These are phyloP conservation scores for Steinernema scapterisci DNA, from an alignment of 2,888 invertebrate genomes.

Conservation along the genomic window DNA sequence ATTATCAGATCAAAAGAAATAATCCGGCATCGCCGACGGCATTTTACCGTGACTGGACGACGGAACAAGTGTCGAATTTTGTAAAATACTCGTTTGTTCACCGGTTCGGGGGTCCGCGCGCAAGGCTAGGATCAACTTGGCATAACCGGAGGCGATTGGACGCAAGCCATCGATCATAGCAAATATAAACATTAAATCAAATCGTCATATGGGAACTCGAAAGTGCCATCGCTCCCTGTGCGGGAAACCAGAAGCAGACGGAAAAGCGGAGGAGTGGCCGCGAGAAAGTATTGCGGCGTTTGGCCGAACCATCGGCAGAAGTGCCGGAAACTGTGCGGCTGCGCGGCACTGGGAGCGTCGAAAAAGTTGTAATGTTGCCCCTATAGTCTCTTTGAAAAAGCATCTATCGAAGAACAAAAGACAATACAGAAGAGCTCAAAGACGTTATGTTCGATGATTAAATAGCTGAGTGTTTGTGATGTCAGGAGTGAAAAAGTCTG, in stretches of 20 bases:
- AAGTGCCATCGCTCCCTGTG: neutral
- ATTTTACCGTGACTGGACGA: conserved; percentile 1
- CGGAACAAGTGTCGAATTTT: conserved; percentile 8
- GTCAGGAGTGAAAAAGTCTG: too few species aligned
- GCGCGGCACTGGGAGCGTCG: neutral
- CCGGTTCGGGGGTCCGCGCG: neutral
- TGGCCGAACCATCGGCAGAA: neutral
- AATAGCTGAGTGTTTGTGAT: too few species aligned
- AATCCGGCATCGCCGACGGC: neutral
- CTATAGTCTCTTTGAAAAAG: neutral
- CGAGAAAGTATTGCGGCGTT: neutral
- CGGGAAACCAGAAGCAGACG: conserved; percentile 14
- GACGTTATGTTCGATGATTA: too few species aligned
- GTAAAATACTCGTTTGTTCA: neutral
- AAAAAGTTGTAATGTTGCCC: conserved; percentile 11
- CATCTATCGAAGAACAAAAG: too few species aligned
- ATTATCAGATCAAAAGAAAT: conserved; percentile 18
- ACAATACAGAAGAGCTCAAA: too few species aligned
- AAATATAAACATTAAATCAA: conserved; percentile 30
- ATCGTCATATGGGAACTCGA: conserved; percentile 17
- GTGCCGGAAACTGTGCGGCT: conserved; percentile 3
- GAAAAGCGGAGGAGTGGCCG: neutral
- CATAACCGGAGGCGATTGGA: neutral
- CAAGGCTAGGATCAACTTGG: neutral
- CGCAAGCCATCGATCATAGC: conserved; percentile 17